These are phyloP conservation scores for Parnassius mnemosyne DNA, from an alignment of 2,888 invertebrate genomes.

Conservation along the genomic window DNA sequence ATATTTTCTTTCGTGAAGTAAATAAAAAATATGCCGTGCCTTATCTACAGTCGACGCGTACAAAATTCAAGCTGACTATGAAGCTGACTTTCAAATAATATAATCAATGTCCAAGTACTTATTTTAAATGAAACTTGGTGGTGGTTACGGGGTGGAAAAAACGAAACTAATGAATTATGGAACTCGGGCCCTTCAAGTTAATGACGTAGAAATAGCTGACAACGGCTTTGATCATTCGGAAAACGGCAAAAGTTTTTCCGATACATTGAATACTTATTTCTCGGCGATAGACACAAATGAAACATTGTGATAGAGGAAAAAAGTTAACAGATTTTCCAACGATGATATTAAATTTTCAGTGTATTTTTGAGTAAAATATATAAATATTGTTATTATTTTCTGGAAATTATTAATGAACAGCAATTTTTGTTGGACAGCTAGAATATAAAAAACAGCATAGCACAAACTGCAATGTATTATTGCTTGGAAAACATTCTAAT, in stretches of 20 bases:
- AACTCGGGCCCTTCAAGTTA: background rate
- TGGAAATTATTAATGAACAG: no score
- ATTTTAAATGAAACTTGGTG: constrained; percentile 16
- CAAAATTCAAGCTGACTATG: constrained; percentile 4
- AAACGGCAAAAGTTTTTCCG: background rate
- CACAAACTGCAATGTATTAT: no score
- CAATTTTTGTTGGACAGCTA: no score
- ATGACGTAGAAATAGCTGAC: background rate
- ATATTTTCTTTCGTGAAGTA: no score
- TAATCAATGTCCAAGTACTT: constrained; percentile 22
- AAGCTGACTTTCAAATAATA: constrained; percentile 12
- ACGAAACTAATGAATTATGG: constrained; percentile 6
- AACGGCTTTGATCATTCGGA: background rate
- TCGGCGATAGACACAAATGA: no score
- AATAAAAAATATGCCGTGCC: background rate
- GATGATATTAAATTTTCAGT: no score
- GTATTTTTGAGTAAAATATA: no score
- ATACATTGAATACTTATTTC: background rate
- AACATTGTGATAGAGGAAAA: no score
- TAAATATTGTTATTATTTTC: no score
- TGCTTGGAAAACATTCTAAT: no score
- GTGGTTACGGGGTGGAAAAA: constrained; percentile 5
- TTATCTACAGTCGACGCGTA: background rate
- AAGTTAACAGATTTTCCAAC: no score
- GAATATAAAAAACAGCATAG: no score